phyloP scores from a whole-genome alignment of 2,888 invertebrate species.

The Zele albiditarsus region DNA sequence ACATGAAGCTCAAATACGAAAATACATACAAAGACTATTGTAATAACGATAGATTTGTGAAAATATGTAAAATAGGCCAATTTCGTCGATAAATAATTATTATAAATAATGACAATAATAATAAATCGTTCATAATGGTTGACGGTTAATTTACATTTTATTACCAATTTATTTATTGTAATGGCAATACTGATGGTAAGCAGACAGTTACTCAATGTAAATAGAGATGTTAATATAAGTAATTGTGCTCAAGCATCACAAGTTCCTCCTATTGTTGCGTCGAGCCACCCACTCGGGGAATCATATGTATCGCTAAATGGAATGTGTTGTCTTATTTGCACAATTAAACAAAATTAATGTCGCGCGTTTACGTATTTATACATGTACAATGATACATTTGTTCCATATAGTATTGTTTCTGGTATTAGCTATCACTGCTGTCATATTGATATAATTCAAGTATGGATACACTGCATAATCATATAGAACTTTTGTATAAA shows the following conservation, averaged over 20 bases:
- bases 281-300: too few species aligned
- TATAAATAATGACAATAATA: neutral
- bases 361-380: neutral
- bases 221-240: neutral
- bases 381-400: neutral
- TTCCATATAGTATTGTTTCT: neutral
- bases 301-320: too few species aligned
- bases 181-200: slow-evolving; percentile 29
- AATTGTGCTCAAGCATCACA: neutral
- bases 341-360: neutral
- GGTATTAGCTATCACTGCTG: neutral
- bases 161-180: slow-evolving; percentile 13
- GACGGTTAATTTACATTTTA: too few species aligned
- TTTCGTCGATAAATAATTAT: neutral
- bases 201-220: neutral
- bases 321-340: too few species aligned
- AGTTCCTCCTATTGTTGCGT: too few species aligned
- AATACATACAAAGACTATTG: slow-evolving; percentile 75
- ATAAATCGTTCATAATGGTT: slow-evolving; percentile 1
- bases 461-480: neutral
- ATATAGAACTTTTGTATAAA: neutral
- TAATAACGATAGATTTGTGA: slow-evolving; percentile 76
- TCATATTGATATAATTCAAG: neutral
- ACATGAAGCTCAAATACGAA: slow-evolving; percentile 69
- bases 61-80: slow-evolving; percentile 73